Evolutionary conservation across 2,113 vertebrate genomes (phyloP).

Genomic region (Barbus barbus): DNA sequence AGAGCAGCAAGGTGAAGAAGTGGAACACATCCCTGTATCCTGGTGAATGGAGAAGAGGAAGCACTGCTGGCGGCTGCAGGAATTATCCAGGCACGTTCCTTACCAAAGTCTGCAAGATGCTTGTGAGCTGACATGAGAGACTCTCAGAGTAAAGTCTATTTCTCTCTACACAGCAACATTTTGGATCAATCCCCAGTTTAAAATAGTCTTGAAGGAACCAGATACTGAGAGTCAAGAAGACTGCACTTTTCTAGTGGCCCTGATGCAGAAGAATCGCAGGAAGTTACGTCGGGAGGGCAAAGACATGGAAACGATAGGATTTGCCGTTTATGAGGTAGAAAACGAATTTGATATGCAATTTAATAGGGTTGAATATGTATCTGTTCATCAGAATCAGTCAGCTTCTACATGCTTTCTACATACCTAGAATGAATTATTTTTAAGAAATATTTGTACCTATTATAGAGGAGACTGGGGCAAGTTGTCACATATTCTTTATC

Average conservation of each 20-base stretch:
- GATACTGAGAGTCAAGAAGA: conserved; percentile 71
- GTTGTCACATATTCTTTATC: background rate
- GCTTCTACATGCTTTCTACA: background rate
- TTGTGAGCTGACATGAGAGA: background rate
- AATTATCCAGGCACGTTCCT: conserved; percentile 81
- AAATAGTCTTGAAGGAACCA: conserved; percentile 82
- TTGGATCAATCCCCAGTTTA: conserved; percentile 97
- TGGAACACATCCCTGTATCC: conserved; percentile 88
- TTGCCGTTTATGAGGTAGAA: conserved; percentile 88
- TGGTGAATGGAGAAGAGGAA: conserved; percentile 90
- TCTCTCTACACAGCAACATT: conserved; percentile 81
- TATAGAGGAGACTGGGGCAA: background rate
- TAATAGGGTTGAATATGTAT: background rate
- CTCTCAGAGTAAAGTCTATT: background rate
- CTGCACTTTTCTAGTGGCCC: conserved; percentile 88
- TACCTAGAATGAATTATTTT: background rate
- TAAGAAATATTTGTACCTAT: background rate
- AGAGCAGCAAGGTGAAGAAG: conserved; percentile 76
- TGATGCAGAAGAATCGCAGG: conserved; percentile 96
- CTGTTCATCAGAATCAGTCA: background rate
- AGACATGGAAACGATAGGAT: conserved; percentile 97
- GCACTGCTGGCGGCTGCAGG: conserved; percentile 91
- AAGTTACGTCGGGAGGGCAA: conserved; percentile 81
- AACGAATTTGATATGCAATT: background rate
- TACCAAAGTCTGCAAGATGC: background rate